Evolutionary conservation across 2,888 invertebrate genomes (phyloP).

Genomic region (Nymphalis urticae): DNA sequence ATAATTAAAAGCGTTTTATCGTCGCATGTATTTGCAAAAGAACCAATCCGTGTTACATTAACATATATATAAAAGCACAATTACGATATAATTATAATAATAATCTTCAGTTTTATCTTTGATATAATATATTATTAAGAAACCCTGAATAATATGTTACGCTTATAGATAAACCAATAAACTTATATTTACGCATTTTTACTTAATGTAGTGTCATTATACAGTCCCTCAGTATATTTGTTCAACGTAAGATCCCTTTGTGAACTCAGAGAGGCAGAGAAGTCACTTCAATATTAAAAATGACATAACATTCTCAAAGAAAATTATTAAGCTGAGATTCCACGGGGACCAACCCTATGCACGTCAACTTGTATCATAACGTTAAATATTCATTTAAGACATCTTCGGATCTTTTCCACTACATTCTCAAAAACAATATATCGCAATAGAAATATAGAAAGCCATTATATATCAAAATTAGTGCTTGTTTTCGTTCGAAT

Average conservation of each 20-base stretch:
- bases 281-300: constrained; percentile 77
- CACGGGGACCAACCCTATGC: constrained; percentile 70
- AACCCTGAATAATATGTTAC: not conserved
- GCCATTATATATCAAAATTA: not conserved
- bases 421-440: not conserved
- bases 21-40: too few species aligned
- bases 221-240: constrained; percentile 53
- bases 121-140: not conserved
- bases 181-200: constrained; percentile 19
- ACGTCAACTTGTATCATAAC: constrained; percentile 76
- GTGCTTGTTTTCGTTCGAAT: not conserved
- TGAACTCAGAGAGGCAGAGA: constrained; percentile 65
- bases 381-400: constrained; percentile 75
- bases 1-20: too few species aligned
- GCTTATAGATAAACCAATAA: constrained; percentile 16
- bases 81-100: too few species aligned
- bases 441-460: constrained; percentile 10
- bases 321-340: constrained; percentile 78
- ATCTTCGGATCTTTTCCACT: constrained; percentile 60
- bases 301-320: constrained; percentile 78
- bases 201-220: constrained; percentile 48
- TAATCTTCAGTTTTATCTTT: not conserved
- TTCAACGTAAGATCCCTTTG: constrained; percentile 68
- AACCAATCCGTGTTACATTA: too few species aligned
- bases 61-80: too few species aligned